Base-by-base conservation (phyloP, 92 coral and sea anemone species). In the Phymanthus crucifer region DNA sequence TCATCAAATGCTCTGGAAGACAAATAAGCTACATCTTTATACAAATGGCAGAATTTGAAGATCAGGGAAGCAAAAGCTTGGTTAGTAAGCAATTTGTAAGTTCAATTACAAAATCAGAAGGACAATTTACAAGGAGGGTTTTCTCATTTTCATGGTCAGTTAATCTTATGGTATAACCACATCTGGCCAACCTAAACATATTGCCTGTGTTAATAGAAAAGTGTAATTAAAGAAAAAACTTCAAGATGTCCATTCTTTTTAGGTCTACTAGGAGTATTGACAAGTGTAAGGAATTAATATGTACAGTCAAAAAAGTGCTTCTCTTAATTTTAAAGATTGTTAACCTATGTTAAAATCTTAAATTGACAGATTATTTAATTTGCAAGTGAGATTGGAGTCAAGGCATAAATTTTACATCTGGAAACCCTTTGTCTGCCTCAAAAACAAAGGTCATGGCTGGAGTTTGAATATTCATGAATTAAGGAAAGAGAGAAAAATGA, bases 391-490 rank as follows among this genome's bases (percentile, higher is more conserved):
- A 61, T 61, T 61, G 35, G 29, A 61, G 16, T 12, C 33, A 61
- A 61, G 68, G 34, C 34, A 61, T 61, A 61, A 61, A 61, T 61
- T 61, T 61, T 61, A 6, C 68, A 61, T 61, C 13, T 61, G 17
- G 27, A 12, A 24, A 61, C 13, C 68, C 13, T 61, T 61, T 61
- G 68, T 27, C 68, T 61, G 16, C 68, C 17, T 61, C 34, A 27
- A 61, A 61, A 16, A 61, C 68, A 61, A 61, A 61, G 36, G 68
- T 61, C 29, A 29, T 61, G 68, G 26, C 68, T 61, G 17, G 18
- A 61, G 19, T 61, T 61, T 24, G 33, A 61, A 61, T 61, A 61
- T 61, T 61, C 10, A 61, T 61, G 68, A 61, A 61, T 24, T 61
- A 7, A 61, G 29, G 35, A 7, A 61, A 61, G 29, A 21, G 21